Base-by-base conservation (phyloP, 2,888 invertebrate species). In the Caenorhabditis virilis region DNA sequence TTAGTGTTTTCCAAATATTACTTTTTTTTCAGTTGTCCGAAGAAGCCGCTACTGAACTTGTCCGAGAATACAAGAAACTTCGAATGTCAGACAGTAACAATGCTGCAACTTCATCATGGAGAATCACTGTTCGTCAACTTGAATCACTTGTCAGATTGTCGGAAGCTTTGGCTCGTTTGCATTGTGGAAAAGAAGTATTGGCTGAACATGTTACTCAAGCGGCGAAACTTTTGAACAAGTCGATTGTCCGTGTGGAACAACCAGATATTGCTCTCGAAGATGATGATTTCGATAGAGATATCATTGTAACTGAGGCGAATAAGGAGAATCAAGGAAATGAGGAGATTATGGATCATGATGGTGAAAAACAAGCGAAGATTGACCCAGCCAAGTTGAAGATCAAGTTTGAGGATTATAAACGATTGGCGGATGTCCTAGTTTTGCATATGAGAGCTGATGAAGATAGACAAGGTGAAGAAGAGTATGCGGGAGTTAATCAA, bases 111-210 rank as follows among this genome's bases (percentile, higher is more conserved):
- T 89, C 88, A 83, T 90, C 89, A 50, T 97, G 95, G 94, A 63
- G 95, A 52, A 94, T 98, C 74, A 98, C 98, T 0, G 97, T 97
- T 20, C 88, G 98, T 0, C 98, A 99, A 83, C 85, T 95, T 64
- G 94, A 95, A 85, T 92, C 92, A 78, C 90, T 99, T 89, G 89
- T 99, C 79, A 90, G 98, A 13, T 88, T 99, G 23, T 91, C 95
- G 0, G 98, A 99, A 86, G 95, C 91, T 25, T 90, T 95, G 88
- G 95, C 98, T 50, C 90, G 94, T 85, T 89, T 99, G 88, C 91
- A 95, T 85, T 97, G 95, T 39, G 50, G 49, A 52, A 67, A 42
- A n/a, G 73, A 88, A 87, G 88, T 95, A 15, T 88, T 89, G 4
- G 87, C 89, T 0, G 89, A 89, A 36, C 97, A 98, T 83, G 97